Evolutionary conservation across 2,888 invertebrate genomes (phyloP), one percentile per base, ranked within the genome.

Genomic region (Eristalis pertinax): DNA sequence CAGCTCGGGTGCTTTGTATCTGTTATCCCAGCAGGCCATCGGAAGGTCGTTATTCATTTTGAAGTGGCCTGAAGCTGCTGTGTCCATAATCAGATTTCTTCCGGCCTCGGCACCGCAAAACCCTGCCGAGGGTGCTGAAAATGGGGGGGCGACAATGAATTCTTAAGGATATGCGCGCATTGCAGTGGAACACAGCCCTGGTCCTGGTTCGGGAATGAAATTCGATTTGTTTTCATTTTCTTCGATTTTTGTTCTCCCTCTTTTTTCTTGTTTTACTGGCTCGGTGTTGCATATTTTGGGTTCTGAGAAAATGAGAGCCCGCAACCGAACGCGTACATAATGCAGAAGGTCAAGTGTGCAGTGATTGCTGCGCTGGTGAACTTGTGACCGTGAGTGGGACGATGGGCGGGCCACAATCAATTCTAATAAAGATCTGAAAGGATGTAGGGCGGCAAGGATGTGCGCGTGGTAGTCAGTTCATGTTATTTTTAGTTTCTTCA

Each of bases 11-110:
- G 35, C 43, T 29, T 41, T 60, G 29, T 74, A 15, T 70, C 41
- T 65, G 35, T 70, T 43, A 75, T 60, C 69, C 73, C 64, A 74
- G 3, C 26, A 69, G 74, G 29, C 67, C 38, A 70, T 32, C 41
- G 43, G 74, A 74, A 19, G 69, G 70, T 79, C 79, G 75, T 77
- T 73, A 72, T 75, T 84, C 41, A 70, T 56, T 76, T 65, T 50
- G 80, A 76, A 84, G 56, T 70, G 69, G 62, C 29, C 67, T 38
- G 32, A 11, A 41, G 43, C 62, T 58, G 64, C 64, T 76, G 65
- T 22, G 56, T 56, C 58, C 65, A 60, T 65, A 43, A 67, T 73
- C 43, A 60, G 11, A 43, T 67, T 72, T 43, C 58, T 65, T 32
- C 50, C 24, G 29, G 29, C 19, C 58, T 63, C n/a, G 10, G 4